Conservation (phyloP, 2,888 invertebrate genomes). For the Julus scanicus region DNA sequence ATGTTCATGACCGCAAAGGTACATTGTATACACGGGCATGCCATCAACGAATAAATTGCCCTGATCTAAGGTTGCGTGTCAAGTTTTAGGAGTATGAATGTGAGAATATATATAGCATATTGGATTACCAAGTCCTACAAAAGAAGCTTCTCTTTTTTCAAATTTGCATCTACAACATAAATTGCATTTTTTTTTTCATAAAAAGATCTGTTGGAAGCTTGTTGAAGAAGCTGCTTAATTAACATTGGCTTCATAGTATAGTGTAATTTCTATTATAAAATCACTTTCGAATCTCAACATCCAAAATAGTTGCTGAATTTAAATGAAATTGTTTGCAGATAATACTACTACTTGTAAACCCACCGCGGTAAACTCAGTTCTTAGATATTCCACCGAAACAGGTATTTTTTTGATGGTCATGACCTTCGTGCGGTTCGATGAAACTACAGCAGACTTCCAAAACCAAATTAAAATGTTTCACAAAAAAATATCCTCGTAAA, state of each 20-base stretch:
- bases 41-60: neutral
- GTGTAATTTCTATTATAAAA: neutral
- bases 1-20: slow-evolving; percentile 19
- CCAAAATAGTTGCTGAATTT: neutral
- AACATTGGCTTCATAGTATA: too few relatives aligned
- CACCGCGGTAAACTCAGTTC: neutral
- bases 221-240: too few relatives aligned
- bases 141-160: neutral
- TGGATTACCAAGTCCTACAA: neutral
- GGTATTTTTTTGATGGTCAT: neutral
- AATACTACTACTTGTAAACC: neutral
- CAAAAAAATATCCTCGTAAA: too few relatives aligned
- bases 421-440: neutral
- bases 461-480: too few relatives aligned
- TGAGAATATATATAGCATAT: neutral
- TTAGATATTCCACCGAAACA: neutral
- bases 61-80: neutral
- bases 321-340: neutral
- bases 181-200: neutral
- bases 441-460: neutral
- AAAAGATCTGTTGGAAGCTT: neutral
- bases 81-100: neutral
- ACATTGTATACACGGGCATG: neutral
- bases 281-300: neutral
- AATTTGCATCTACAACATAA: neutral